phyloP scores from a whole-genome alignment of 2,888 invertebrate genomes.

The Zaprionus obscuricornis region DNA sequence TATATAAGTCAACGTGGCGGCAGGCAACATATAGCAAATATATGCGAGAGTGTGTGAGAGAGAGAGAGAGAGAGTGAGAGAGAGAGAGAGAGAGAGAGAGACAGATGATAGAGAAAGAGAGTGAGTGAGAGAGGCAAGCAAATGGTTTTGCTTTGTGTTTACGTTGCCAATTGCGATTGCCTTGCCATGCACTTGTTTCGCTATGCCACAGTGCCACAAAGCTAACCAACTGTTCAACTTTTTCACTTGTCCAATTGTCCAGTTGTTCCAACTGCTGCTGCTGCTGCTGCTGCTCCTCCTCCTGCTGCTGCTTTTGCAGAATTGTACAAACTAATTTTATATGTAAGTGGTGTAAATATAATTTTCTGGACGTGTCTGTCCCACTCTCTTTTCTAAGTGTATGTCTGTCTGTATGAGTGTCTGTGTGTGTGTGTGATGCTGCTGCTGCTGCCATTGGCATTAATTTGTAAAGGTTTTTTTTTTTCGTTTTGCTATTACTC shows the following conservation, averaged over 20 bases:
- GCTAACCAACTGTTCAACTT: background rate
- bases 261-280: background rate
- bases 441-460: constrained; percentile 59
- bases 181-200: constrained; percentile 15
- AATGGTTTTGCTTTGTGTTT: constrained; percentile 16
- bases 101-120: background rate
- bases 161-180: constrained; percentile 15
- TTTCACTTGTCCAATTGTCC: constrained; percentile 15
- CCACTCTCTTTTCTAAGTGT: constrained; percentile 33
- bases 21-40: constrained; percentile 33
- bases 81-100: background rate
- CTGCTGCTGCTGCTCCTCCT: too few relatives aligned
- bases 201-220: constrained; percentile 5
- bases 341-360: constrained; percentile 80
- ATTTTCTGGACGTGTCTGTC: constrained; percentile 71
- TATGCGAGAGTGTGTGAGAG: constrained; percentile 6
- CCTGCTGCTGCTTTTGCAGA: constrained; percentile 43
- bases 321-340: constrained; percentile 81
- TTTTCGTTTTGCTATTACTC: constrained; percentile 17
- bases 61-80: background rate
- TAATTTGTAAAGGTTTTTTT: constrained; percentile 69
- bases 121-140: background rate
- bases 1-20: constrained; percentile 67
- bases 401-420: too few relatives aligned
- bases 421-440: constrained; percentile 1